Conservation (phyloP, 2,113 vertebrate genomes). For the Opisthocomus hoazin region DNA sequence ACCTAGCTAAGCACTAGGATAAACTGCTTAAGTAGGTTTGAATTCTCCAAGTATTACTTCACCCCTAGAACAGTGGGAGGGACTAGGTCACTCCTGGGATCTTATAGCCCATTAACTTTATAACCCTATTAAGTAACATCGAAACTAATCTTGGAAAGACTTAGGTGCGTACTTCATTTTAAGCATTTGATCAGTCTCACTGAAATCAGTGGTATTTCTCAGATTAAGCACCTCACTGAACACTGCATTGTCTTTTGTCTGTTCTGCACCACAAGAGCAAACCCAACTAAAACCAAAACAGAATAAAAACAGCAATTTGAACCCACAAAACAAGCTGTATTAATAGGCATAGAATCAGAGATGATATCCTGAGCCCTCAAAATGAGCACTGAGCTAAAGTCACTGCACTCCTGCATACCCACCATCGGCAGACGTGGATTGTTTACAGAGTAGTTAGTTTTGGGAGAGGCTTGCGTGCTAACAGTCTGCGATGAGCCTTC, state of each 20-base stretch:
- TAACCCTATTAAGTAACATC: neutral
- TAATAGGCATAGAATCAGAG: neutral
- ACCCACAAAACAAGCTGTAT: neutral
- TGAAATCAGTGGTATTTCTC: neutral
- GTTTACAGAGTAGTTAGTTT: neutral
- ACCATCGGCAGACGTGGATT: neutral
- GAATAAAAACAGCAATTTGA: neutral
- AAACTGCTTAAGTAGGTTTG: neutral
- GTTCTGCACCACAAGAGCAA: neutral
- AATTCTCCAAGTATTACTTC: neutral
- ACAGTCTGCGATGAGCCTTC: neutral
- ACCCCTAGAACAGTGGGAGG: neutral
- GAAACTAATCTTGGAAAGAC: neutral
- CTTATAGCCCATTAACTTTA: neutral
- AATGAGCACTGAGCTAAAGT: neutral
- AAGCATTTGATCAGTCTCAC: neutral
- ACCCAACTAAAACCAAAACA: neutral
- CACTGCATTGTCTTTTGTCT: neutral
- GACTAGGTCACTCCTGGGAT: neutral
- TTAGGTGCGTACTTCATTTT: neutral
- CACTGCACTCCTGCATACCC: neutral
- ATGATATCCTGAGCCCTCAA: neutral
- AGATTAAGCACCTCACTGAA: neutral
- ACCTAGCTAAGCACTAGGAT: neutral
- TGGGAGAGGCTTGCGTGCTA: neutral